Percentiles rank a stretch among this genome's conserved stretches.
Conservation (phyloP, 1,140 invertebrate genomes). For the Drosophila grimshawi region DNA sequence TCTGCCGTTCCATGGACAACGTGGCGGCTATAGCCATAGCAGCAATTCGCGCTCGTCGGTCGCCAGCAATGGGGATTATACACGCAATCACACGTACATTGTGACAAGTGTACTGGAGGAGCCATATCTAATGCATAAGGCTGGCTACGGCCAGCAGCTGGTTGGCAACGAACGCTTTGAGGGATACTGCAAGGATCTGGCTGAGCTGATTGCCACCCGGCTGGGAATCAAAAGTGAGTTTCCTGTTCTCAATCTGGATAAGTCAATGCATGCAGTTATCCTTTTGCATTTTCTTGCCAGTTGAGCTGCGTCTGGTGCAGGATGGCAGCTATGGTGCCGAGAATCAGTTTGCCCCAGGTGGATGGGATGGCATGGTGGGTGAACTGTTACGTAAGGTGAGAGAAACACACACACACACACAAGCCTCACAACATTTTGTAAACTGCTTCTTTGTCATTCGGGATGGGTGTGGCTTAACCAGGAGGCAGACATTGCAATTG, state of each 20-base stretch:
- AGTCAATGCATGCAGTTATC: constrained; percentile 13
- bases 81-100: constrained; percentile 94
- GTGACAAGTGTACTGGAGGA: constrained; percentile 95
- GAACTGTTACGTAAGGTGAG: constrained; percentile 96
- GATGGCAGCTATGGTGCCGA: constrained; percentile 94
- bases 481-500: constrained; percentile 98
- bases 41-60: constrained; percentile 86
- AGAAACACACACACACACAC: background rate
- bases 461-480: constrained; percentile 84
- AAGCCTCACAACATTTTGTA: constrained; percentile 29
- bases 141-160: constrained; percentile 87
- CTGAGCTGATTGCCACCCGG: constrained; percentile 91
- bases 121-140: constrained; percentile 92
- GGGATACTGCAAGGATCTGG: constrained; percentile 97
- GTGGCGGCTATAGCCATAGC: constrained; percentile 84
- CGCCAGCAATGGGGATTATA: constrained; percentile 88
- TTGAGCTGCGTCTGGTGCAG: constrained; percentile 92
- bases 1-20: constrained; percentile 90
- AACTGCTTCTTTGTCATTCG: constrained; percentile 8
- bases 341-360: constrained; percentile 90
- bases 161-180: constrained; percentile 94
- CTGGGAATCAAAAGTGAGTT: constrained; percentile 94
- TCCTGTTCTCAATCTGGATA: background rate
- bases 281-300: constrained; percentile 84
- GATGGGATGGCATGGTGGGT: constrained; percentile 98